Evolutionary conservation across 2,888 invertebrate genomes (phyloP), one percentile per base, ranked within the genome.

Genomic region (Deladenus siricidicola): DNA sequence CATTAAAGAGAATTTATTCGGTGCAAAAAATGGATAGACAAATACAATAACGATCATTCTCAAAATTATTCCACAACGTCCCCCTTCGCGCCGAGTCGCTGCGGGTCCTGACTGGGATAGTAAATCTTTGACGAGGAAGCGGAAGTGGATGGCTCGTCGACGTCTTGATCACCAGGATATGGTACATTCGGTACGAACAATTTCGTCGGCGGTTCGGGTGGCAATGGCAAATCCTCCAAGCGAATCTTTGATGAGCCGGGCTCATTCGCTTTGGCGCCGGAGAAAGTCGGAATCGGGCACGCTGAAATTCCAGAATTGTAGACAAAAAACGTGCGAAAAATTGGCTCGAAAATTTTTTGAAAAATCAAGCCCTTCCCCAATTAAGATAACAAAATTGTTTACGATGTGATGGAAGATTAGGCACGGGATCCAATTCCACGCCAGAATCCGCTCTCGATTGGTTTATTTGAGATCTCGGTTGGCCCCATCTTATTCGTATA

Each of bases 41-140:
- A n/a, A n/a, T n/a, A n/a, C n/a, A n/a, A n/a, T n/a, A n/a, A n/a
- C n/a, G n/a, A n/a, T n/a, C n/a, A n/a, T n/a, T n/a, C n/a, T n/a
- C n/a, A n/a, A n/a, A 17, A n/a, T 65, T 30, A 66, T 47, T 65
- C 66, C 19, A 68, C 69, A 28, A 68, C 68, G 24, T 68, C 75
- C 3, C 76, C 78, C 54, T 78, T 78, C n/a, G 78, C 71, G 34
- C 79, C 79, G 30, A 79, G 66, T 54, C 76, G 73, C 43, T 88
- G 86, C 0, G 96, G 96, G 84, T 98, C 96, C 81, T 96, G 96
- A 78, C 92, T 92, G 3, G 96, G 94, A 84, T 98, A 98, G 81
- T 94, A 92, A 60, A 85, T 28, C 3, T 34, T 59, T 43, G 34
- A 29, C 8, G 24, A 55, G 14, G 21, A 47, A 19, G 28, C 42